phyloP scores from a whole-genome alignment of 1,140 invertebrate species.

The Aphaenogaster floridana region DNA sequence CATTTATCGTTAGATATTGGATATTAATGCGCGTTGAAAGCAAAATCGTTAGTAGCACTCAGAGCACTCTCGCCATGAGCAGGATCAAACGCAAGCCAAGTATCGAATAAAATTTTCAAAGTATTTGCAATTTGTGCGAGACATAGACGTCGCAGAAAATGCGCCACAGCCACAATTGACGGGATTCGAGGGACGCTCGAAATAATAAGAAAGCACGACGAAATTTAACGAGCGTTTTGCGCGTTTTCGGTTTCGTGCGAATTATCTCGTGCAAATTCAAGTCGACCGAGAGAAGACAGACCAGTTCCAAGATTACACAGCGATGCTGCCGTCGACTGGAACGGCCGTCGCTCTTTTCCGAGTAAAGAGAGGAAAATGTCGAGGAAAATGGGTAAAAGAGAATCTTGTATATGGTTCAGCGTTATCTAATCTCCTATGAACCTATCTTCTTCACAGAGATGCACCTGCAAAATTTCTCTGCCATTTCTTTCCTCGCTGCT shows the following conservation, averaged over 20 bases:
- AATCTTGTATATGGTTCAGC: background rate
- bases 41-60: background rate
- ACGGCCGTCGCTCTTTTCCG: background rate
- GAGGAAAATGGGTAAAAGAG: slow-evolving; percentile 21
- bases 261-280: slow-evolving; percentile 12
- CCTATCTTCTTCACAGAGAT: background rate
- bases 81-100: background rate
- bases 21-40: slow-evolving; percentile 22
- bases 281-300: background rate
- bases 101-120: slow-evolving; percentile 27
- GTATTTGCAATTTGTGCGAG: background rate
- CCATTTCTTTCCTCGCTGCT: background rate
- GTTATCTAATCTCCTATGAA: slow-evolving; percentile 19
- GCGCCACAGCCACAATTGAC: background rate
- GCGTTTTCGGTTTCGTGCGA: background rate
- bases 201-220: background rate
- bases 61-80: background rate
- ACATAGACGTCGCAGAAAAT: background rate
- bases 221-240: background rate
- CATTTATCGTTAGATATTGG: background rate
- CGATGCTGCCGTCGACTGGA: background rate
- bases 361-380: slow-evolving; percentile 35
- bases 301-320: background rate
- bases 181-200: background rate
- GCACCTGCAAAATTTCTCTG: background rate